phyloP scores from a whole-genome alignment of 2,113 vertebrate genomes.

The Rattus rattus region DNA sequence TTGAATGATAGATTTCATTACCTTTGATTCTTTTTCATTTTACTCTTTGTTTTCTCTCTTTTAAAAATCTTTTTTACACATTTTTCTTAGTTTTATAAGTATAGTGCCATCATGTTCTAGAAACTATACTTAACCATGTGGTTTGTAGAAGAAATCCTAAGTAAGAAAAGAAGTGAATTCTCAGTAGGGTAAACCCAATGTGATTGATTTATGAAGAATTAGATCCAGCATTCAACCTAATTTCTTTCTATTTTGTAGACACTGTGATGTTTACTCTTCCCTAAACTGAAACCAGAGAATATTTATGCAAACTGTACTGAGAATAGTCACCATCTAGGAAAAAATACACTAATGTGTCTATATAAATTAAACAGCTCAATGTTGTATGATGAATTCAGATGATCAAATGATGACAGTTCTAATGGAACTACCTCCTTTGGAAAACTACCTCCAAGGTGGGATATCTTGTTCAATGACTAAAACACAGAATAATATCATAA shows the following conservation, averaged over 20 bases:
- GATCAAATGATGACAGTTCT: background rate
- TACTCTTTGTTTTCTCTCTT: constrained; percentile 1
- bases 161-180: background rate
- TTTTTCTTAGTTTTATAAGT: background rate
- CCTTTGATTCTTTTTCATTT: background rate
- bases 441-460: background rate
- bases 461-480: background rate
- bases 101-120: background rate
- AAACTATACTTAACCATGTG: constrained; percentile 11
- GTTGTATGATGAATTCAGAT: background rate
- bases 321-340: constrained; percentile 32
- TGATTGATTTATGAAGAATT: constrained; percentile 17
- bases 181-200: background rate
- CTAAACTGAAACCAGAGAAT: background rate
- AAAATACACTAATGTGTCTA: background rate
- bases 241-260: background rate
- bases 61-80: background rate
- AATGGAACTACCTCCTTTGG: background rate
- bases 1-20: constrained; percentile 31
- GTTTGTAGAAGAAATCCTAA: background rate
- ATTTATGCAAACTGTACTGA: constrained; percentile 13
- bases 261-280: background rate
- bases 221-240: background rate
- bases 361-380: background rate
- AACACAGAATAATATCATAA: background rate